Percentiles rank a stretch among this genome's conserved stretches.
Evolutionary conservation across 2,888 invertebrate species (phyloP).

Genomic region (Malthinus seriepunctatus): DNA sequence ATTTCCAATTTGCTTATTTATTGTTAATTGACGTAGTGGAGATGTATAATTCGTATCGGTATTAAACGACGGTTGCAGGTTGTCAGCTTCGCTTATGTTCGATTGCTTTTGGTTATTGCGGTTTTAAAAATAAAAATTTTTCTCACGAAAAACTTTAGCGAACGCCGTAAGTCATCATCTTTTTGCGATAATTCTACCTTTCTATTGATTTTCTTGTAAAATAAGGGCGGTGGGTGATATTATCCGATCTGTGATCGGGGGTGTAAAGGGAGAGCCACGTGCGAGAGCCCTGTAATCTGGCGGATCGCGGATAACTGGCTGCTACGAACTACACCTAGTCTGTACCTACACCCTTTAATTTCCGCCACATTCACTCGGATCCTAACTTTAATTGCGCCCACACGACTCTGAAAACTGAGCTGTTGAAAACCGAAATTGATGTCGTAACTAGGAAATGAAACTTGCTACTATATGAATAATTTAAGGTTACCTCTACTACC

Average conservation of each 20-base stretch:
- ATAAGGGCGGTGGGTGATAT: constrained; percentile 19
- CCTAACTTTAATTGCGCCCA: constrained; percentile 44
- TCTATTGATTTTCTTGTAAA: constrained; percentile 8
- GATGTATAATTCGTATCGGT: not conserved
- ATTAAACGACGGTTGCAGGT: too few species aligned
- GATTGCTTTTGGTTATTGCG: not conserved
- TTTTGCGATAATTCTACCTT: constrained; percentile 11
- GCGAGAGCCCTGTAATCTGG: constrained; percentile 45
- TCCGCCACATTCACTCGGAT: constrained; percentile 43
- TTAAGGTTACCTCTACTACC: constrained; percentile 27
- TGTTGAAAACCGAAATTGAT: constrained; percentile 40
- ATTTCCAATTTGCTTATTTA: too few species aligned
- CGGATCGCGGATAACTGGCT: constrained; percentile 45
- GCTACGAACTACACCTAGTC: constrained; percentile 44
- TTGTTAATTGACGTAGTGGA: too few species aligned
- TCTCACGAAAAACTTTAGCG: too few species aligned
- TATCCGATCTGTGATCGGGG: constrained; percentile 30
- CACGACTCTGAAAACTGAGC: constrained; percentile 43
- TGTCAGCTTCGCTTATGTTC: not conserved
- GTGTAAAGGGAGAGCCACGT: constrained; percentile 26
- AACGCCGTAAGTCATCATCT: too few species aligned
- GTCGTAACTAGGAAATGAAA: constrained; percentile 31
- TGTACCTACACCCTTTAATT: constrained; percentile 49
- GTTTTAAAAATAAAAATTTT: not conserved
- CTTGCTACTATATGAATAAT: constrained; percentile 27